phyloP scores from a whole-genome alignment of 1,140 invertebrate genomes.

The Diorhabda sublineata region DNA sequence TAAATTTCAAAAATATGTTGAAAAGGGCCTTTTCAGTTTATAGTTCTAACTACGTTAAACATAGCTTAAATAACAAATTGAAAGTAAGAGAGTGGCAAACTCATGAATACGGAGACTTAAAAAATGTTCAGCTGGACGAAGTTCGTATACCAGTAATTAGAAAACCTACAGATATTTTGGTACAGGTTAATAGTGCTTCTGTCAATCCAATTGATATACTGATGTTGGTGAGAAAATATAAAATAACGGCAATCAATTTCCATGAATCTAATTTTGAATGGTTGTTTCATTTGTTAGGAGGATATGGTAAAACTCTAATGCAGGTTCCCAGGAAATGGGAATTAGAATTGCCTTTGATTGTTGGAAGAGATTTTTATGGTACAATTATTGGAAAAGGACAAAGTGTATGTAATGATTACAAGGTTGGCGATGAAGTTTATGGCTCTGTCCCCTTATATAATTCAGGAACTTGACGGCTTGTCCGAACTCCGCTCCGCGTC shows the following conservation, averaged over 20 bases:
- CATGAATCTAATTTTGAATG: neutral
- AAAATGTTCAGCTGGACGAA: constrained; percentile 60
- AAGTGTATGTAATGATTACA: constrained; percentile 53
- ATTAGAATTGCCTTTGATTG: constrained; percentile 75
- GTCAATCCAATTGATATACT: constrained; percentile 89
- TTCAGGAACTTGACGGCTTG: constrained; percentile 48
- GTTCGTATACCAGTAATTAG: constrained; percentile 65
- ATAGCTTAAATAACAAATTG: constrained; percentile 17
- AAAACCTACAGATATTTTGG: constrained; percentile 68
- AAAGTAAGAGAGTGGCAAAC: constrained; percentile 73
- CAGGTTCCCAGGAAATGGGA: constrained; percentile 59
- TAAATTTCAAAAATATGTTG: neutral
- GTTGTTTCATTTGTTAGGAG: constrained; percentile 51
- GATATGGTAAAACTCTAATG: constrained; percentile 69
- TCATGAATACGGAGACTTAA: constrained; percentile 66
- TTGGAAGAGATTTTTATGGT: constrained; percentile 81
- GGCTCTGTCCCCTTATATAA: constrained; percentile 68
- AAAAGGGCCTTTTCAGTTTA: constrained; percentile 17
- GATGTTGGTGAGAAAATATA: constrained; percentile 63
- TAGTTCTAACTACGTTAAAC: constrained; percentile 4
- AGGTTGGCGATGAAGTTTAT: constrained; percentile 76
- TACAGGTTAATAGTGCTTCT: constrained; percentile 76
- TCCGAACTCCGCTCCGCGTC: no score
- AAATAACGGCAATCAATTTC: neutral
- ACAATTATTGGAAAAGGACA: constrained; percentile 72